A percentile compares a stretch with the other conserved stretches of the same genome.
These are phyloP conservation scores for Theristicus caerulescens DNA, from an alignment of 2,113 vertebrate species.

Conservation along the genomic window DNA sequence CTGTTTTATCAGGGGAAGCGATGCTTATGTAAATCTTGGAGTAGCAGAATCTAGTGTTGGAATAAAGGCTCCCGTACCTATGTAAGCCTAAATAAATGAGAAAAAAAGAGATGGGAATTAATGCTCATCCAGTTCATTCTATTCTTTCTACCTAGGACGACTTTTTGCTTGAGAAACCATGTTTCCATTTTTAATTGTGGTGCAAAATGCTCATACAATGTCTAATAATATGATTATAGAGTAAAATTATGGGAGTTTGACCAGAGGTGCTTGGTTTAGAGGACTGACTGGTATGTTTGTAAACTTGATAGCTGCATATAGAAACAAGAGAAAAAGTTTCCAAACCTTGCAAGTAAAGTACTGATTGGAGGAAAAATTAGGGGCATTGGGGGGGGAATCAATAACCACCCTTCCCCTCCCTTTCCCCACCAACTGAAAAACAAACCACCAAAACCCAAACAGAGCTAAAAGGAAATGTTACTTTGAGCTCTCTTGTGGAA, in stretches of 20 bases:
- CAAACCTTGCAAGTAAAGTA: neutral
- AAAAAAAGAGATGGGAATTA: neutral
- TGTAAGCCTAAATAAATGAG: neutral
- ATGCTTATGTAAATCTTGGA: neutral
- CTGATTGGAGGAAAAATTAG: neutral
- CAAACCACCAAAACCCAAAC: neutral
- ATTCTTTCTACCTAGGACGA: neutral
- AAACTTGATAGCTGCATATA: neutral
- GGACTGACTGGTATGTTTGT: neutral
- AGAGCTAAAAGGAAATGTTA: neutral
- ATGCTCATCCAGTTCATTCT: neutral
- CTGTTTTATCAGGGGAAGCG: neutral
- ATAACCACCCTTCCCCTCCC: neutral
- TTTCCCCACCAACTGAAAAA: neutral
- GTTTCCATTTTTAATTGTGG: neutral
- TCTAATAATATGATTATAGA: neutral
- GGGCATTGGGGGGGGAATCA: no score
- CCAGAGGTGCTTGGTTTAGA: neutral
- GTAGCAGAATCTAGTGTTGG: neutral
- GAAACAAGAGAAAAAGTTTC: neutral
- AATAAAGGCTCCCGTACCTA: neutral
- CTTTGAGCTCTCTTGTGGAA: neutral
- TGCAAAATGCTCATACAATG: neutral
- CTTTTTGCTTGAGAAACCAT: neutral
- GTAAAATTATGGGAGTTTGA: neutral